Evolutionary conservation across 1,140 invertebrate genomes (phyloP).

Genomic region (Drosophila melanogaster): DNA sequence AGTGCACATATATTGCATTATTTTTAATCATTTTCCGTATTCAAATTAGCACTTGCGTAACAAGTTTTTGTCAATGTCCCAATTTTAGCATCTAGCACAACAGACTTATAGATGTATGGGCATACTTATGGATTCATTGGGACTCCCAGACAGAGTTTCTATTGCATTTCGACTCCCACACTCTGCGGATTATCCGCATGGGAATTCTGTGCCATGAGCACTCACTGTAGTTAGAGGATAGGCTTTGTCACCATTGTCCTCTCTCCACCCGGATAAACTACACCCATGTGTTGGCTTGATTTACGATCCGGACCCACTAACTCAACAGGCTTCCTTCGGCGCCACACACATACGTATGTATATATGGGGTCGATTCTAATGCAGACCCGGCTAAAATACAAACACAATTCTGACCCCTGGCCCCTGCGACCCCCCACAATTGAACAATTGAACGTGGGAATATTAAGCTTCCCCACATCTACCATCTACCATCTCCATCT

Average conservation of each 20-base stretch:
- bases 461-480: constrained; percentile 19
- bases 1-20: neutral
- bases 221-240: neutral
- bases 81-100: neutral
- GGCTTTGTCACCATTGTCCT: constrained; percentile 20
- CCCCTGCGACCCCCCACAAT: constrained; percentile 1
- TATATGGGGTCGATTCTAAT: constrained; percentile 11
- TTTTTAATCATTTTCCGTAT: neutral
- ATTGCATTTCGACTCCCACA: neutral
- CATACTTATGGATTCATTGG: neutral
- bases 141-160: neutral
- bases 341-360: neutral
- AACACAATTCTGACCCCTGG: constrained; percentile 23
- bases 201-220: neutral
- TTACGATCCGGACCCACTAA: constrained; percentile 18
- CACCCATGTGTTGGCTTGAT: constrained; percentile 26
- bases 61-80: neutral
- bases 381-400: constrained; percentile 6
- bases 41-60: neutral
- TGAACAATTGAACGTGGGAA: constrained; percentile 39
- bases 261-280: neutral
- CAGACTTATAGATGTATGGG: neutral
- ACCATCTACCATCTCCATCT: neutral
- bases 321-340: constrained; percentile 35
- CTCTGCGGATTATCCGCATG: neutral